Evolutionary conservation across 2,888 invertebrate genomes (phyloP), one percentile per base, ranked within the genome.

Genomic region (Suillia variegata): DNA sequence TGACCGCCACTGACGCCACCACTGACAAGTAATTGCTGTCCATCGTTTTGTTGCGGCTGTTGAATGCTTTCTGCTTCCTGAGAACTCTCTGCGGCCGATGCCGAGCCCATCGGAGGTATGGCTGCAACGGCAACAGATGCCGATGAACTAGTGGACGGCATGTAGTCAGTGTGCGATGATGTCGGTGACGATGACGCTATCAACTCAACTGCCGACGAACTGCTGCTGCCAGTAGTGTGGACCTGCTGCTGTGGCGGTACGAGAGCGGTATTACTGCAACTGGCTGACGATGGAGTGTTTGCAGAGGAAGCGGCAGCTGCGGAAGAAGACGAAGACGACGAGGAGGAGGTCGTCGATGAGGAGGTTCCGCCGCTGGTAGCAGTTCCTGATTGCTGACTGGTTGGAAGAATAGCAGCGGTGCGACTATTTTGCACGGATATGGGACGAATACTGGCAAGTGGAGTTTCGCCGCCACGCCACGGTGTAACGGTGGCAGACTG

Each of bases 371-470:
- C 67, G 38, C 78, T 70, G 15, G 74, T 73, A 33, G 68, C 71
- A 0, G 72, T 68, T 10, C 76, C 72, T 5, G 77, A 72, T 54
- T 78, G 77, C 63, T 82, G 82, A 31, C 81, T 82, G 47, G 92
- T 92, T 1, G 93, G 93, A 50, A 92, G 84, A 56, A 94, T 92
- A 52, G 91, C 91, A 20, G 90, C 90, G 67, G 89, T 90, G 57
- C 89, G 83, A 34, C 88, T 84, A 65, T 86, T 85, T 54, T 88
- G 89, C 55, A 89, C 87, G 1, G 91, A 90, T 87, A 96, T 94
- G 0, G 96, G 96, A 33, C 96, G 86, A 72, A 97, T 96, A 70
- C 96, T 95, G 18, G 96, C 97, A 63, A 96, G 85, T 0, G 92
- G 95, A 0, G 95, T 93, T 77, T 93, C 92, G 4, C 90, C 87